Evolutionary conservation across 2,797 vertebrate species (phyloP).

Genomic region (Danio choprae): DNA sequence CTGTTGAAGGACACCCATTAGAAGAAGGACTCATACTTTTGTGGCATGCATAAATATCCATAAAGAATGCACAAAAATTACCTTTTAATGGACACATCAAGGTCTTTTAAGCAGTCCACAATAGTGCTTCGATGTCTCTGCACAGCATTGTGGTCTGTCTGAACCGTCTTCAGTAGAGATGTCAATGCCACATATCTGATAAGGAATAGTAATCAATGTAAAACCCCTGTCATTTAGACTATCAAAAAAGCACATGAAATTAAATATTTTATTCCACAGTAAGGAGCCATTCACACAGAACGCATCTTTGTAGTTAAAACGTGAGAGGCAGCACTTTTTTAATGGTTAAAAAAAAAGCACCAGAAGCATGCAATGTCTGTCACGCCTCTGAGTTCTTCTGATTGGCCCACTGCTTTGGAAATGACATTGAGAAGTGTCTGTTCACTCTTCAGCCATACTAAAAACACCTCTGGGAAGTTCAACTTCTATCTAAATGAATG

Average conservation of each 20-base stretch:
- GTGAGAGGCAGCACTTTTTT: no score
- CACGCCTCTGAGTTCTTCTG: no score
- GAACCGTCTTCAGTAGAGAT: slow-evolving; percentile 97
- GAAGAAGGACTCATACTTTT: neutral
- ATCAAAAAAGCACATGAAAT: neutral
- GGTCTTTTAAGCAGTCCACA: slow-evolving; percentile 98
- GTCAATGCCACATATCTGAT: slow-evolving; percentile 97
- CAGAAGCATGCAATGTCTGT: no score
- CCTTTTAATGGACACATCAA: slow-evolving; percentile 99
- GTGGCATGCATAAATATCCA: slow-evolving; percentile 1
- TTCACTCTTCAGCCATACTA: no score
- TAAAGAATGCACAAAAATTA: slow-evolving; percentile 63
- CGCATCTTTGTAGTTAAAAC: no score
- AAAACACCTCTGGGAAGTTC: no score
- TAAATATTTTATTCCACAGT: neutral
- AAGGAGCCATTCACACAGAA: neutral
- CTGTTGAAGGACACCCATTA: slow-evolving; percentile 68
- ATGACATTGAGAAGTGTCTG: no score
- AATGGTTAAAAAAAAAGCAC: no score
- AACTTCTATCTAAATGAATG: no score
- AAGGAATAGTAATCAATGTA: slow-evolving; percentile 10
- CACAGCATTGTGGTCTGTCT: slow-evolving; percentile 99
- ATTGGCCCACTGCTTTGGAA: no score
- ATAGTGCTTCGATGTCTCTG: slow-evolving; percentile 98
- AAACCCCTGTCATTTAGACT: neutral